phyloP scores from a whole-genome alignment of 2,113 vertebrate species.

The Rhinolophus ferrumequinum region DNA sequence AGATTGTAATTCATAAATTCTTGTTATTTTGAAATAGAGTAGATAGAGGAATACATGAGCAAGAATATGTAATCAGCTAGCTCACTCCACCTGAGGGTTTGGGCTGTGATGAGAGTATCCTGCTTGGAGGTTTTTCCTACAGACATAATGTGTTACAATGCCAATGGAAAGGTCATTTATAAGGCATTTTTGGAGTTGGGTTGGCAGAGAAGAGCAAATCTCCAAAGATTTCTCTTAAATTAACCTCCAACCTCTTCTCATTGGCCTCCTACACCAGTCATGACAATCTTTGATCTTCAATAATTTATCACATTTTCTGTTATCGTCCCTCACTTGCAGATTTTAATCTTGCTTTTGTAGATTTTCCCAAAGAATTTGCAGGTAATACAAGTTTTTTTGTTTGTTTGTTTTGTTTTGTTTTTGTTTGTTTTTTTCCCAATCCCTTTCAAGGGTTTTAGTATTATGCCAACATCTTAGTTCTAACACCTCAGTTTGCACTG shows the following conservation, averaged over 20 bases:
- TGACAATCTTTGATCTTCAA: neutral
- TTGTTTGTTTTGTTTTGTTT: too few species aligned
- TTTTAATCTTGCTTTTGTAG: neutral
- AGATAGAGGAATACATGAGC: neutral
- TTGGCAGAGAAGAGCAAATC: neutral
- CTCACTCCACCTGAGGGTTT: neutral
- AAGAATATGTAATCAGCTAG: neutral
- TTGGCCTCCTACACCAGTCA: accelerated
- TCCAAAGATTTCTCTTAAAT: neutral
- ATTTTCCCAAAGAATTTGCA: neutral
- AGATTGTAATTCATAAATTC: neutral
- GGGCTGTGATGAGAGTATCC: neutral
- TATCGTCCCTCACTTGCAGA: neutral
- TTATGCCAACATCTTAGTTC: neutral
- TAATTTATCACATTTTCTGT: neutral
- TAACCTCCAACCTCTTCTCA: neutral
- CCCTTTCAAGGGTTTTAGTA: neutral
- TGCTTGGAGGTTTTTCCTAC: neutral
- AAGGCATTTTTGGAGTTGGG: neutral
- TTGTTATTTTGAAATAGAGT: neutral
- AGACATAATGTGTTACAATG: neutral
- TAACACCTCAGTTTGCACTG: neutral
- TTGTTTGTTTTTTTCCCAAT: too few species aligned
- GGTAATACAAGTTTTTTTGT: neutral
- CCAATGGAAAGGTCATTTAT: too few species aligned